Evolutionary conservation across 2,113 vertebrate genomes (phyloP).

Genomic region (Brevimyrus niger): DNA sequence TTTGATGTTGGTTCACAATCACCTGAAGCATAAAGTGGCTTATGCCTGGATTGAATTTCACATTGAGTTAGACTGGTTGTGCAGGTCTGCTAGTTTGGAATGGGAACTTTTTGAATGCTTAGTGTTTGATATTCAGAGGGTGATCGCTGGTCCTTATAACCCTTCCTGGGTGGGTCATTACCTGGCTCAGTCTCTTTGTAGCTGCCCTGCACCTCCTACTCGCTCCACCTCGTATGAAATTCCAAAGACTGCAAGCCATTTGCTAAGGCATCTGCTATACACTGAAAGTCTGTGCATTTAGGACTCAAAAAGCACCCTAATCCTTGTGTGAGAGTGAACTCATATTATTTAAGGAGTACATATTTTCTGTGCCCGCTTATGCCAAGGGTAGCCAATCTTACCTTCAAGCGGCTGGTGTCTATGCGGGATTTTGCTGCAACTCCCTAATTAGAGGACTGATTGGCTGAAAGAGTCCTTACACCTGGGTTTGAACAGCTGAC

Average conservation of each 20-base stretch:
- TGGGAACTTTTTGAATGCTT: neutral
- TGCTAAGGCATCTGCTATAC: neutral
- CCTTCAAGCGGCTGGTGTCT: too few species aligned
- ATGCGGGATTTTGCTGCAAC: too few species aligned
- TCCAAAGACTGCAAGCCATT: neutral
- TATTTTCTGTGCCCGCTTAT: neutral
- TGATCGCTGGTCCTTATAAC: neutral
- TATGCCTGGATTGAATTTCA: neutral
- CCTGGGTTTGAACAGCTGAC: too few species aligned
- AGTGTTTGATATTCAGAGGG: neutral
- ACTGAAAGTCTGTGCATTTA: neutral
- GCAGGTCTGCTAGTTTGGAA: neutral
- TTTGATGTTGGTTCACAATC: neutral
- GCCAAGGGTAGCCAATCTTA: too few species aligned
- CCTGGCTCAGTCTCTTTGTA: neutral
- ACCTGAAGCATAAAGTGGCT: neutral
- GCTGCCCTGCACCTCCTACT: neutral
- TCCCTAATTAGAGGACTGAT: too few species aligned
- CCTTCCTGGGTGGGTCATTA: rapidly evolving
- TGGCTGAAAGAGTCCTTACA: too few species aligned
- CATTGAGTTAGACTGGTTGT: neutral
- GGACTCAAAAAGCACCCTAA: neutral
- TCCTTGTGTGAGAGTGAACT: neutral
- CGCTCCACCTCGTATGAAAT: neutral
- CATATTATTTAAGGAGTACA: neutral